phyloP scores from a whole-genome alignment of 2,113 vertebrate genomes.

The Indri indri region DNA sequence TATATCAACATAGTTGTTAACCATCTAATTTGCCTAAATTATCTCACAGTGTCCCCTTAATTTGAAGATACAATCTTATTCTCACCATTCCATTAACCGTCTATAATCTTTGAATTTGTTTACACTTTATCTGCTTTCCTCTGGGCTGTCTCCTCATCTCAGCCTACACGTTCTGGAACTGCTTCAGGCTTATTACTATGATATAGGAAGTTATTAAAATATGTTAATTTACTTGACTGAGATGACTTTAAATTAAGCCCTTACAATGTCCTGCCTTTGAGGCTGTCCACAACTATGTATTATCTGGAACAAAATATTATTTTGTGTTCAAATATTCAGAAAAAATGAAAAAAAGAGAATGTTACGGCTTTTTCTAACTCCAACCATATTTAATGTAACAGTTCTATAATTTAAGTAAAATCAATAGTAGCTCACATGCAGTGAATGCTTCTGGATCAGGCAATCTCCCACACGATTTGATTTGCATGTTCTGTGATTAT shows the following conservation, averaged over 20 bases:
- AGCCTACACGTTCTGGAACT: constrained; percentile 42
- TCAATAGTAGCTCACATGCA: not conserved
- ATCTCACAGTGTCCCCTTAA: constrained; percentile 11
- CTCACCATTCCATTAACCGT: constrained; percentile 53
- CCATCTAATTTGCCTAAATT: constrained; percentile 56
- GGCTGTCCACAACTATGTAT: constrained; percentile 8
- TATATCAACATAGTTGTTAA: not conserved
- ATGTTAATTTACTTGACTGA: constrained; percentile 68
- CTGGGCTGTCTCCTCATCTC: constrained; percentile 2
- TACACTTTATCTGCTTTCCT: constrained; percentile 53
- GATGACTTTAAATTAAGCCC: constrained; percentile 66
- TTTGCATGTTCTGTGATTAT: not conserved
- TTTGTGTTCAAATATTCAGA: constrained; percentile 6
- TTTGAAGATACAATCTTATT: not conserved
- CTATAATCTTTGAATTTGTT: constrained; percentile 63
- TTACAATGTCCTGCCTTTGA: constrained; percentile 52
- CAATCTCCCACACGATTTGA: not conserved
- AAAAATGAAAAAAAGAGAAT: not conserved
- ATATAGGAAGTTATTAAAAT: constrained; percentile 75
- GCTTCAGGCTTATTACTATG: constrained; percentile 57
- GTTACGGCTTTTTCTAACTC: not conserved
- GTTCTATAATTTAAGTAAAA: constrained; percentile 38
- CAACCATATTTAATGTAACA: not conserved
- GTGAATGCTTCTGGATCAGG: not conserved
- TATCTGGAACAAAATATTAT: constrained; percentile 43